Base-by-base conservation (phyloP, 1,140 invertebrate genomes). In the Muscidifurax raptorellus region DNA sequence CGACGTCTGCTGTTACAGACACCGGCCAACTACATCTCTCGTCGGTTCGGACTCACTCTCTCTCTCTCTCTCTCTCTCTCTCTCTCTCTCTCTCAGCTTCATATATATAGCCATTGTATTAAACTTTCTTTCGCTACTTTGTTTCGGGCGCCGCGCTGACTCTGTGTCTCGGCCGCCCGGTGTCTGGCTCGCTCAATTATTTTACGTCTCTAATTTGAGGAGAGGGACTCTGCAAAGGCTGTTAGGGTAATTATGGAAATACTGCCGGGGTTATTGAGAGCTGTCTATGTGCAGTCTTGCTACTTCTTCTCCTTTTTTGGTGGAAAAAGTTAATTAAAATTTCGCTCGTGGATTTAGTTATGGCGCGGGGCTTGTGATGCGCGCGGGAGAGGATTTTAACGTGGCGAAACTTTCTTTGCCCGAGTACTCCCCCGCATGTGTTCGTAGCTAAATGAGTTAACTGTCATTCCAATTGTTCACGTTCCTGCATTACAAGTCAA, bases 41-140 rank as follows among this genome's bases (percentile, higher is more conserved):
- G n/a, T 66, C 47, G 22, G 27, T 5, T n/a, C 22, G 36, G 74
- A 67, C 30, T 22, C 18, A 0, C 44, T 15, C 4, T 59, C 4
- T 59, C 44, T 13, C 44, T 47, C 44, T 47, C 7, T 12, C 44
- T 40, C 36, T 40, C 36, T 40, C 36, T 40, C 36, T 40, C 3
- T 40, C 36, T 9, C 36, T 40, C 36, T 3, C 44, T 47, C 44
- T 5, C 27, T 9, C 67, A 27, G 25, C 67, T 30, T 76, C 79
- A 80, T 82, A 78, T 71, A 52, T 75, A 69, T 47, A 44, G 47
- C 52, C 77, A 79, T 80, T 80, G 32, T 69, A 67, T 44, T 76
- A 77, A 77, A 84, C 28, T 84, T 84, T 84, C 82, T 78, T 84
- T 79, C 67, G 67, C 66, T 44, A 77, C 25, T 77, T 83, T 52